Base-by-base conservation (phyloP, 2,888 invertebrate genomes). In the Melieria picta region DNA sequence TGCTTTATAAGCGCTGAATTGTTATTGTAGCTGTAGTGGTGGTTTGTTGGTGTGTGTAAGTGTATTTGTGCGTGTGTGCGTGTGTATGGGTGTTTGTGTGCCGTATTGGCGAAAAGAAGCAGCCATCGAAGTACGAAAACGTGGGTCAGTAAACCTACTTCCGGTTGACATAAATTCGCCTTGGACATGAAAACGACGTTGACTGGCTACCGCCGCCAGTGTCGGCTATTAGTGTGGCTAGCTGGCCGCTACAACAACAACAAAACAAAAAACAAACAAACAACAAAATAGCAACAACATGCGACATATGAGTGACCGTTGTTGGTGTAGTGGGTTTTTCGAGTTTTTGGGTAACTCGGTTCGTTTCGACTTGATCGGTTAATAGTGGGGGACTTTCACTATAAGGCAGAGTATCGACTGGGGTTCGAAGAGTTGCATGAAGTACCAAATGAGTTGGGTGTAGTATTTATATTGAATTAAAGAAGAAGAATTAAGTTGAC, bases 71-170 rank as follows among this genome's bases (percentile, higher is more conserved):
- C 65, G 72, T 72, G 42, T 4, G 7, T 4, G 62, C 11, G 56
- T 57, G 60, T 47, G 67, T 56, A 50, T 46, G 50, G 42, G 11
- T 57, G 57, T 61, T 65, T 30, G 58, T 48, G 11, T 4, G 45
- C 67, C 60, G 52, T 56, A 43, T 61, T 64, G 52, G 52, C 61
- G 48, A 72, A 67, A 74, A 74, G 42, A 45, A 55, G 43, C 55
- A 55, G 56, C n/a, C n/a, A 43, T 43, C 57, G 57, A 58, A 65
- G 67, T 69, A 83, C 79, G 79, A 77, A 82, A 83, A 84, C 84
- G 84, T 85, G 86, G 86, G 86, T 86, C 86, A 87, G 86, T 86
- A 87, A 86, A 86, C 87, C 85, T 83, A 84, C 85, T 86, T 86
- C 87, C 86, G 86, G 85, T 85, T 86, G 85, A 84, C 86, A 86